Evolutionary conservation across 2,888 invertebrate genomes (phyloP).

Genomic region (Heterodera filipjevi): DNA sequence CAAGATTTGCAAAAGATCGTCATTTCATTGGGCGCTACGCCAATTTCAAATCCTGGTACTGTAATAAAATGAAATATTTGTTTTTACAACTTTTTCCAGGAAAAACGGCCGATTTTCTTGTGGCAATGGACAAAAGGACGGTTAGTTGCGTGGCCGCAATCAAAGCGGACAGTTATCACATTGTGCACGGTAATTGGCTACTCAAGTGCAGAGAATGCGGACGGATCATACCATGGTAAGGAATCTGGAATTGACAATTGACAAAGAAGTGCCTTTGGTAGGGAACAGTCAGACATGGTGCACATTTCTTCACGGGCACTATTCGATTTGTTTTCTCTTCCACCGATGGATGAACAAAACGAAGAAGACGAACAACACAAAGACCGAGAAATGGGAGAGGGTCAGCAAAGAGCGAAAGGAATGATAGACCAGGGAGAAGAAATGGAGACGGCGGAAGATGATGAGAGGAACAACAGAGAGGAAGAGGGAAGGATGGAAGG

Average conservation of each 20-base stretch:
- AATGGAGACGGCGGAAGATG: slow-evolving; percentile 25
- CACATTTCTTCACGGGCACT: slow-evolving; percentile 21
- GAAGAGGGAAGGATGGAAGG: slow-evolving; percentile 24
- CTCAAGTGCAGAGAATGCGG: slow-evolving; percentile 29
- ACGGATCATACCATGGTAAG: slow-evolving; percentile 36
- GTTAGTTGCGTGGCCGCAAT: slow-evolving; percentile 24
- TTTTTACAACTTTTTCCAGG: slow-evolving; percentile 16
- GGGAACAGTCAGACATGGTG: slow-evolving; percentile 35
- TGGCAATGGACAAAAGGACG: slow-evolving; percentile 36
- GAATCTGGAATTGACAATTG: background rate
- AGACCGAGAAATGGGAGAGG: background rate
- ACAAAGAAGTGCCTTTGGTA: background rate
- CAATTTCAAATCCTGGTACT: slow-evolving; percentile 49
- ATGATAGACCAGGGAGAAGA: slow-evolving; percentile 18
- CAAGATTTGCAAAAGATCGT: slow-evolving; percentile 47
- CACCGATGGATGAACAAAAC: background rate
- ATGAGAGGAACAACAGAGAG: slow-evolving; percentile 6
- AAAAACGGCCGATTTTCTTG: slow-evolving; percentile 29
- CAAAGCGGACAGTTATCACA: slow-evolving; percentile 32
- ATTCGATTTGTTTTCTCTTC: slow-evolving; percentile 33
- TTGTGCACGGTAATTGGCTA: slow-evolving; percentile 38
- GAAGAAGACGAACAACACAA: background rate
- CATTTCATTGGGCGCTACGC: slow-evolving; percentile 47
- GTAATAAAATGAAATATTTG: background rate
- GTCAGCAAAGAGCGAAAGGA: background rate